Evolutionary conservation across 2,113 vertebrate species (phyloP), one percentile per base, ranked within the genome.

Genomic region (Lepus americanus): DNA sequence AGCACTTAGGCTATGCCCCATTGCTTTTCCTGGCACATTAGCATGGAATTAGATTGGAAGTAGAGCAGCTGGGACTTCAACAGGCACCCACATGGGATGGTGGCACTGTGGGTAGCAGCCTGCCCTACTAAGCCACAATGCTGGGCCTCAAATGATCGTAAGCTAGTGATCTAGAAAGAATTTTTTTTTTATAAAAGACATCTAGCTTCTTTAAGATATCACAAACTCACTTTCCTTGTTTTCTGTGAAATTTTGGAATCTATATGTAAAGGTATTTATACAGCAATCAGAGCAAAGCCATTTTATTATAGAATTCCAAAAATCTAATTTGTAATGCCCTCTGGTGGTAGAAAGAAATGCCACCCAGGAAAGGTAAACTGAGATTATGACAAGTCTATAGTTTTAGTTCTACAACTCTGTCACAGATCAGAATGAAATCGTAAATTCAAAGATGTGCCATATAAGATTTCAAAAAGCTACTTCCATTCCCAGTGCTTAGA

Each of bases 281-380:
- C 86, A 88, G 33, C 19, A 79, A 53, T 63, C 64, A 66, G 10
- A 79, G 22, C 19, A 49, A 74, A 69, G 22, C 36, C 51, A 12
- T 80, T 76, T 70, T 61, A 29, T n/a, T 51, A 74, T 90, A 80
- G 77, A 84, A 64, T 49, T 2, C 19, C 81, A 51, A 73, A 51
- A 53, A 79, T 84, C 25, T 85, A 61, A 79, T 73, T 95, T 83
- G 77, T 55, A 87, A 44, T 69, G 49, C 63, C 51, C 44, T 92
- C 63, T 82, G 69, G 69, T n/a, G 23, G 67, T 61, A 86, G 31
- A 22, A 70, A 87, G 92, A 83, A 10, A 86, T 74, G 27, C 79
- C 27, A 66, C 4, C 74, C 11, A 70, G 63, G 12, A 88, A 83
- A 89, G 20, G 20, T 69, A 81, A 86, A 70, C 4, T 64, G 81